Conservation (phyloP, 2,113 vertebrate genomes). For the Peromyscus leucopus region DNA sequence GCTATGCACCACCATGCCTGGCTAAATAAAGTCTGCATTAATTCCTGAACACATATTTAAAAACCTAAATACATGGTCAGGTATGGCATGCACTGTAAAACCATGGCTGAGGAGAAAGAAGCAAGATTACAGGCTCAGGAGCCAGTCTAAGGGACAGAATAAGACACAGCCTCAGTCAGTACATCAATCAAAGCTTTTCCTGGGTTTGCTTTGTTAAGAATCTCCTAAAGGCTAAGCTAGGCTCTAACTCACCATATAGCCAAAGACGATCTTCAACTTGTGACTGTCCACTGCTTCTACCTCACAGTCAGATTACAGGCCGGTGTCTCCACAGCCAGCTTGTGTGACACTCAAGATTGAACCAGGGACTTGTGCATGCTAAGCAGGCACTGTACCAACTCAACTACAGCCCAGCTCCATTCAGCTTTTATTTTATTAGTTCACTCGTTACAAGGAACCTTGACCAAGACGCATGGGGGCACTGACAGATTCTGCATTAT, state of each 20-base stretch:
- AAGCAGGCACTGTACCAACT: not conserved
- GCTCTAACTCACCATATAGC: not conserved
- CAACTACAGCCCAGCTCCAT: not conserved
- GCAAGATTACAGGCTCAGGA: not conserved
- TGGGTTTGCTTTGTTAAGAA: not conserved
- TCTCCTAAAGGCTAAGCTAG: too few species aligned
- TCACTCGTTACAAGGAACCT: not conserved
- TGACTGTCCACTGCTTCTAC: not conserved
- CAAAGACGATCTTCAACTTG: not conserved
- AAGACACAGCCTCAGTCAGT: not conserved
- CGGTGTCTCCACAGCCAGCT: not conserved
- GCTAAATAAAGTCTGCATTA: conserved; percentile 38
- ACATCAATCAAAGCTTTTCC: not conserved
- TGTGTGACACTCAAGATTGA: not conserved
- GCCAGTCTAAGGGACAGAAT: not conserved
- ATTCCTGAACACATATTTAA: conserved; percentile 26
- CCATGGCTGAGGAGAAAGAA: too few species aligned
- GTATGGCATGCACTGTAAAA: not conserved
- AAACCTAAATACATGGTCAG: conserved; percentile 17
- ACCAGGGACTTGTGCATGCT: not conserved
- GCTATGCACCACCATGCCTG: not conserved
- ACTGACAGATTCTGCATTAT: not conserved
- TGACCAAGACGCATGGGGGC: not conserved
- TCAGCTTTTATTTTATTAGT: not conserved
- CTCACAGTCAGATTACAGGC: not conserved